These are phyloP conservation scores for Cyaniris semiargus DNA, from an alignment of 2,888 invertebrate genomes.

Conservation along the genomic window DNA sequence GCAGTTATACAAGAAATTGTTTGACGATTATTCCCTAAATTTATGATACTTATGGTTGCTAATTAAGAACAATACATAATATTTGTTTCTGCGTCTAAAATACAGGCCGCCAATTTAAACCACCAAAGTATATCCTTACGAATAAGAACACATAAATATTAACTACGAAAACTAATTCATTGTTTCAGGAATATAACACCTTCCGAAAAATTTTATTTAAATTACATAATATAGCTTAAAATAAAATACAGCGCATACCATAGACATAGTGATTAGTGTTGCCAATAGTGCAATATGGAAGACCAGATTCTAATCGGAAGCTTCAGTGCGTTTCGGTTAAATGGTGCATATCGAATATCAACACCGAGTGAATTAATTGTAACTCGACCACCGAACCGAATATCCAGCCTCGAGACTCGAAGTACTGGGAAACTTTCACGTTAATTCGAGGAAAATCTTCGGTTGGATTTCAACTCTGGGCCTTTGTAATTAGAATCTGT, in stretches of 20 bases:
- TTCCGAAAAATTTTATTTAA: too few species aligned
- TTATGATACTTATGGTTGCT: too few species aligned
- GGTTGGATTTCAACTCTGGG: conserved; percentile 26
- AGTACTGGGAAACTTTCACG: conserved; percentile 24
- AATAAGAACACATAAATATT: too few species aligned
- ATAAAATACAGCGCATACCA: background rate
- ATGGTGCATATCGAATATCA: conserved; percentile 26
- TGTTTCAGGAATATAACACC: too few species aligned
- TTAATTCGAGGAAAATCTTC: conserved; percentile 27
- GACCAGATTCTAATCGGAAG: background rate
- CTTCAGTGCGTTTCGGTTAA: conserved; percentile 15
- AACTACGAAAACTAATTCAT: too few species aligned
- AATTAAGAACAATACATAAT: too few species aligned
- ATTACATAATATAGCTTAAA: background rate
- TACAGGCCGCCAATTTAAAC: too few species aligned
- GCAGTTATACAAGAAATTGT: background rate
- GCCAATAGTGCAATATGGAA: background rate
- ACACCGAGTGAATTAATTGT: conserved; percentile 29
- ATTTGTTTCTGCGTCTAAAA: too few species aligned
- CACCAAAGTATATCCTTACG: too few species aligned
- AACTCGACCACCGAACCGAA: conserved; percentile 22
- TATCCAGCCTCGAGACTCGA: conserved; percentile 12
- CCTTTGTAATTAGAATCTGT: conserved; percentile 28
- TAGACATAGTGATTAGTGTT: background rate
- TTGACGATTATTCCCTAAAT: background rate